Evolutionary conservation across 1,140 invertebrate species (phyloP).

Genomic region (Cydia amplana): DNA sequence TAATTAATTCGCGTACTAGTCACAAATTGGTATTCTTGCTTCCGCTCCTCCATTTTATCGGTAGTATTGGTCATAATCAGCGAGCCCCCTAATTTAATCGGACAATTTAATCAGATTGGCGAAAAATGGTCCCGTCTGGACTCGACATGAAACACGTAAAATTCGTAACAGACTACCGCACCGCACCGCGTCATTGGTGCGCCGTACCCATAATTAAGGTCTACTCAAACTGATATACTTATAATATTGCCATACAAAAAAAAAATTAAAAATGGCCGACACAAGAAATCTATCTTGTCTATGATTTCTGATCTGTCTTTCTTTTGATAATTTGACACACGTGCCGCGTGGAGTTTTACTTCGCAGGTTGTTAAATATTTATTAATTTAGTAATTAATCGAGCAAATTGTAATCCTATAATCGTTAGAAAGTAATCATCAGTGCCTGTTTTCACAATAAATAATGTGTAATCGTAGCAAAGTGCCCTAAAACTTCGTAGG

Average conservation of each 20-base stretch:
- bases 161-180: no score
- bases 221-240: not conserved
- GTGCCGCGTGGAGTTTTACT: slow-evolving; percentile 79
- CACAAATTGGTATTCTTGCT: no score
- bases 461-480: slow-evolving; percentile 47
- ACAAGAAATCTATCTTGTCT: slow-evolving; percentile 65
- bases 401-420: slow-evolving; percentile 1
- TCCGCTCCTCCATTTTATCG: no score
- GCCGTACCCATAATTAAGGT: no score
- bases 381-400: slow-evolving; percentile 18
- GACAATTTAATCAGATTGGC: no score
- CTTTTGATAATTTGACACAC: slow-evolving; percentile 78
- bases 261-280: slow-evolving; percentile 51
- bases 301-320: slow-evolving; percentile 52
- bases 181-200: no score
- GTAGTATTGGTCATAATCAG: no score
- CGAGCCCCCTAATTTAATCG: no score
- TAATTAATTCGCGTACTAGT: no score
- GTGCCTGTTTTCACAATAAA: slow-evolving; percentile 46
- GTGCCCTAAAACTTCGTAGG: slow-evolving; percentile 39
- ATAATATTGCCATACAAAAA: slow-evolving; percentile 55
- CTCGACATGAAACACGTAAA: no score
- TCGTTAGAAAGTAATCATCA: slow-evolving; percentile 23
- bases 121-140: no score
- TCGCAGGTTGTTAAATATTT: slow-evolving; percentile 73